These are phyloP conservation scores for Hypercompe scribonia DNA, from an alignment of 2,888 invertebrate species.

Conservation along the genomic window DNA sequence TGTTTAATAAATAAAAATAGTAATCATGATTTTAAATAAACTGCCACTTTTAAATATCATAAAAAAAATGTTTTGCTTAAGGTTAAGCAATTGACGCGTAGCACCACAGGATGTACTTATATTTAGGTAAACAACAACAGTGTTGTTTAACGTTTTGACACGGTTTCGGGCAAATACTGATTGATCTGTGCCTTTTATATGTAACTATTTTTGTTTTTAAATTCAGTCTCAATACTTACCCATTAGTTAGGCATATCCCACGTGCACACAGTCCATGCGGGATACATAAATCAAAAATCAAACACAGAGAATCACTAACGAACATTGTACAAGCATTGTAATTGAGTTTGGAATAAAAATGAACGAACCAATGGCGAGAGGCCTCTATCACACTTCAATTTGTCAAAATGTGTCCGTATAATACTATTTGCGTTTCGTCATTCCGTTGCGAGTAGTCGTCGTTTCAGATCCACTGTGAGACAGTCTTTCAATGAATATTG, in stretches of 20 bases:
- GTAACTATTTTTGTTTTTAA: no score
- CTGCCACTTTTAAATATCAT: no score
- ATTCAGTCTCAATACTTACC: slow-evolving; percentile 27
- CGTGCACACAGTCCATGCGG: slow-evolving; percentile 66
- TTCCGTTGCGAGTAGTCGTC: slow-evolving; percentile 49
- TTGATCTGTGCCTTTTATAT: slow-evolving; percentile 16
- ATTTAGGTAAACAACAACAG: slow-evolving; percentile 27
- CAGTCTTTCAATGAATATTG: slow-evolving; percentile 70
- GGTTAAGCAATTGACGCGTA: not conserved
- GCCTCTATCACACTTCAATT: slow-evolving; percentile 76
- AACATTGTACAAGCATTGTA: slow-evolving; percentile 76
- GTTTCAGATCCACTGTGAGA: slow-evolving; percentile 61
- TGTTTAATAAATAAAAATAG: not conserved
- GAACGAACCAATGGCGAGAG: slow-evolving; percentile 69
- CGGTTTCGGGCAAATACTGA: slow-evolving; percentile 35
- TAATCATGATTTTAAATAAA: not conserved
- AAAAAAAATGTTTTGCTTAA: no score
- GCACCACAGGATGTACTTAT: not conserved
- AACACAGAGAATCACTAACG: slow-evolving; percentile 81
- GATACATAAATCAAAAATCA: slow-evolving; percentile 76
- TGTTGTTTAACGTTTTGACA: slow-evolving; percentile 28
- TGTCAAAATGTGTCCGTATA: slow-evolving; percentile 76
- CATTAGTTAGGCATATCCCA: slow-evolving; percentile 47
- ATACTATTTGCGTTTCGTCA: slow-evolving; percentile 64
- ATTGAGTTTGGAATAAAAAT: slow-evolving; percentile 78